Evolutionary conservation across 2,888 invertebrate species (phyloP).

Genomic region (Temnothorax unifasciatus): DNA sequence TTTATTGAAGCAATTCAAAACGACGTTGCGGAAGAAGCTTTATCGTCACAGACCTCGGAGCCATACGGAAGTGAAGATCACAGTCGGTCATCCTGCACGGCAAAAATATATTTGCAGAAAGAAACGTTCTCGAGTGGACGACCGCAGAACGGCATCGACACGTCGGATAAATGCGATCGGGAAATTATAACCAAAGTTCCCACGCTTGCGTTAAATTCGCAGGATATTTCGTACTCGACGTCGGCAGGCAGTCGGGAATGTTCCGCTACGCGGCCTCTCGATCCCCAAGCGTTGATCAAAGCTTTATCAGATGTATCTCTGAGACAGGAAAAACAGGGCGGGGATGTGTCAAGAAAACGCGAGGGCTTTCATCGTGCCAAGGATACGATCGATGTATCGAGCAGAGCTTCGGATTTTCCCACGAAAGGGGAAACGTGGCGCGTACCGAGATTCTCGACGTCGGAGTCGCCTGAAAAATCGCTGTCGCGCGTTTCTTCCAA

Average conservation of each 20-base stretch:
- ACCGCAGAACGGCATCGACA: not conserved
- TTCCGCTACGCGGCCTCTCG: slow-evolving; percentile 58
- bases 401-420: slow-evolving; percentile 1
- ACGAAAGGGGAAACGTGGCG: slow-evolving; percentile 30
- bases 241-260: slow-evolving; percentile 61
- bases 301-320: slow-evolving; percentile 75
- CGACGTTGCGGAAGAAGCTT: slow-evolving; percentile 5
- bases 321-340: slow-evolving; percentile 5
- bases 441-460: not conserved
- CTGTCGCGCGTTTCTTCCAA: slow-evolving; percentile 40
- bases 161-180: slow-evolving; percentile 13
- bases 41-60: slow-evolving; percentile 24
- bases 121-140: not conserved
- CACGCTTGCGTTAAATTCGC: slow-evolving; percentile 65
- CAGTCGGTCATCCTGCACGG: slow-evolving; percentile 14
- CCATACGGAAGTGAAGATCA: slow-evolving; percentile 8
- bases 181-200: slow-evolving; percentile 58
- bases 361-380: not conserved
- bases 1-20: not conserved
- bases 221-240: slow-evolving; percentile 68
- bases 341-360: not conserved
- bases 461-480: slow-evolving; percentile 2
- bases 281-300: slow-evolving; percentile 69
- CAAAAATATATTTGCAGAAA: not conserved
- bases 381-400: not conserved